Percentiles rank a stretch among this genome's conserved stretches.
Conservation (phyloP, 2,113 vertebrate species). For the Lontra canadensis region DNA sequence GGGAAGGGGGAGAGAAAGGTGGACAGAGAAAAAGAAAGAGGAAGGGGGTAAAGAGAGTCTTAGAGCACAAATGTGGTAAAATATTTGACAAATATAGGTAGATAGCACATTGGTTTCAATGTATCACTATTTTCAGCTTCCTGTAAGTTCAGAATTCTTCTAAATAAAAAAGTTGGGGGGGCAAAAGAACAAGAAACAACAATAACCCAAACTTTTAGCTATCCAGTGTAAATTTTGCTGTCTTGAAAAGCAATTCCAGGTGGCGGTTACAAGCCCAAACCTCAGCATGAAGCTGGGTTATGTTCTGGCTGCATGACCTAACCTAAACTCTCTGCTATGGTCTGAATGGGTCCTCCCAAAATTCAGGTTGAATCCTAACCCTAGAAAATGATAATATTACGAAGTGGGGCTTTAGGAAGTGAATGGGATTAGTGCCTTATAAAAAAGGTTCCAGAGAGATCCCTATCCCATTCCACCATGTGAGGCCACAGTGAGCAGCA, state of each 20-base stretch:
- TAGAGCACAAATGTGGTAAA: background rate
- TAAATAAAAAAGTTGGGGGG: background rate
- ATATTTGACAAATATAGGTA: background rate
- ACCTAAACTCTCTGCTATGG: background rate
- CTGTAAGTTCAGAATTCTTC: background rate
- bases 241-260: background rate
- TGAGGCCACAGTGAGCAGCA: background rate
- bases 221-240: background rate
- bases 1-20: background rate
- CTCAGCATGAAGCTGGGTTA: background rate
- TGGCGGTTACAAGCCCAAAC: background rate
- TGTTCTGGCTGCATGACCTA: background rate
- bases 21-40: background rate
- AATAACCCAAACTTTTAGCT: background rate
- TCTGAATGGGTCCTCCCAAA: background rate
- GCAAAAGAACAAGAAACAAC: background rate
- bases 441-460: background rate
- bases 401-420: background rate
- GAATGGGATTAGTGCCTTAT: background rate
- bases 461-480: background rate
- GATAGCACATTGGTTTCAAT: background rate
- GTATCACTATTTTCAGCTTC: background rate
- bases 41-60: background rate
- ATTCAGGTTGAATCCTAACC: background rate
- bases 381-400: background rate